Percentiles rank a stretch among this genome's conserved stretches.
Evolutionary conservation across 2,797 vertebrate genomes (phyloP).

Genomic region (Mareca penelope): DNA sequence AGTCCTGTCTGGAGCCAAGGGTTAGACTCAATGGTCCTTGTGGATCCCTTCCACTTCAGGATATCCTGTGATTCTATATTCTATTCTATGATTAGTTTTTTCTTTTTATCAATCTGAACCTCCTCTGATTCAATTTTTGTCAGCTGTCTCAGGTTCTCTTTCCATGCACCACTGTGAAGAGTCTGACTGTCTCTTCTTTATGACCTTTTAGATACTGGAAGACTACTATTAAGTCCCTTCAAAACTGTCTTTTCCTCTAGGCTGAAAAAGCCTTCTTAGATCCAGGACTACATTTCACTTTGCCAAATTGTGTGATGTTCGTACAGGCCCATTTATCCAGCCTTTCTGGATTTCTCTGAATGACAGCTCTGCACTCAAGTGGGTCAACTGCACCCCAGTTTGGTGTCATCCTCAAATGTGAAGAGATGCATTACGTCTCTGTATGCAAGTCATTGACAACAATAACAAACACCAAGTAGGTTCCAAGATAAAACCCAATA

Average conservation of each 20-base stretch:
- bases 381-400: not conserved
- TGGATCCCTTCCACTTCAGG: no score
- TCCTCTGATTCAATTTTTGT: not conserved
- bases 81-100: no score
- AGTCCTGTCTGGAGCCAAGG: no score
- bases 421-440: not conserved
- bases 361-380: not conserved
- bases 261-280: not conserved
- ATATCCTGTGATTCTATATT: no score
- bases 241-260: no score
- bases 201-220: not conserved
- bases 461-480: not conserved
- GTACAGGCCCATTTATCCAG: not conserved
- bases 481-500: not conserved
- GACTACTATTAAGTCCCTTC: not conserved
- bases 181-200: not conserved
- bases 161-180: not conserved
- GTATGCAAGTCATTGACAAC: not conserved
- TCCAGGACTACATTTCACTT: not conserved
- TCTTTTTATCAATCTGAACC: not conserved
- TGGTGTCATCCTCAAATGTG: not conserved
- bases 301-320: not conserved
- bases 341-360: not conserved
- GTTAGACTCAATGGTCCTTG: no score
- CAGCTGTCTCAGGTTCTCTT: not conserved